Conservation (phyloP, 2,888 invertebrate species). For the Sinodicranocentrus sp. region DNA sequence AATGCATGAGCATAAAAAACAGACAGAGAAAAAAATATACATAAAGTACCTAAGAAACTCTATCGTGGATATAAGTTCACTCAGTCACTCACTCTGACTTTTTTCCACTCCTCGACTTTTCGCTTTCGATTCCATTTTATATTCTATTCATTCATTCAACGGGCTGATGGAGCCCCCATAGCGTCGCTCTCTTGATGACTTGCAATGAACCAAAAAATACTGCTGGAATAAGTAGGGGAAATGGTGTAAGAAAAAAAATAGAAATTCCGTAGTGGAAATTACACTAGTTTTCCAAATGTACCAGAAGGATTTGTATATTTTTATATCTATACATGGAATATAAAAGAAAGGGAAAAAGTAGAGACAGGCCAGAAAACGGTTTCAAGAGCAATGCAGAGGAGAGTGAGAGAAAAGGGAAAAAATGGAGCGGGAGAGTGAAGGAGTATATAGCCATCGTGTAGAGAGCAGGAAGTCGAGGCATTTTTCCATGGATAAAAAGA, state of each 20-base stretch:
- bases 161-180: constrained; percentile 65
- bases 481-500: constrained; percentile 35
- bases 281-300: constrained; percentile 55
- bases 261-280: constrained; percentile 48
- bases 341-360: constrained; percentile 29
- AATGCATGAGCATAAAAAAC: constrained; percentile 34
- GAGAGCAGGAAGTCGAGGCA: constrained; percentile 40
- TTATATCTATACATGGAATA: background rate
- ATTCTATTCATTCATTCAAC: constrained; percentile 71
- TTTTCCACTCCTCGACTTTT: constrained; percentile 63
- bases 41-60: constrained; percentile 26
- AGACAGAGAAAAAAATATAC: constrained; percentile 4
- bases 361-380: constrained; percentile 32
- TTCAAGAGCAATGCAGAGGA: constrained; percentile 32
- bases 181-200: constrained; percentile 68
- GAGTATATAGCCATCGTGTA: background rate
- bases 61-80: background rate
- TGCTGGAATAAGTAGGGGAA: constrained; percentile 49
- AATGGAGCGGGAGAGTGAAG: constrained; percentile 19
- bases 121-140: constrained; percentile 67
- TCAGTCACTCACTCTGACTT: constrained; percentile 40
- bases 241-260: constrained; percentile 33
- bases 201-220: constrained; percentile 70
- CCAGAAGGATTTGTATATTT: constrained; percentile 62
- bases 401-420: constrained; percentile 10